Evolutionary conservation across 2,113 vertebrate genomes (phyloP).

Genomic region (Empidonax traillii): DNA sequence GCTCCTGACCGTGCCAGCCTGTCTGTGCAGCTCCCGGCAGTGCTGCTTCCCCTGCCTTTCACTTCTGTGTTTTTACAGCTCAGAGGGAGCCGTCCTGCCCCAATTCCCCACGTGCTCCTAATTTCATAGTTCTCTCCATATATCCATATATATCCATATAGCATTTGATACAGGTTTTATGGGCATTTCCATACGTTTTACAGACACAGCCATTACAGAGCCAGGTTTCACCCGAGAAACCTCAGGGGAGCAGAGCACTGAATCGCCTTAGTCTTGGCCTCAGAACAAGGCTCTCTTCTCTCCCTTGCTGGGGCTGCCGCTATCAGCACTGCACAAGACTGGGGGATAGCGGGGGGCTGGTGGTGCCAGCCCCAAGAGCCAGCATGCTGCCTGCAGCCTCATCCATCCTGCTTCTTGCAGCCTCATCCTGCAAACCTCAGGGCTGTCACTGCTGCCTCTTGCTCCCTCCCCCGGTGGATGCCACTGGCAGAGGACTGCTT

Average conservation of each 20-base stretch:
- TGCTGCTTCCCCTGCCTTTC: constrained; percentile 43
- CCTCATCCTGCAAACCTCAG: background rate
- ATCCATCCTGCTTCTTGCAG: background rate
- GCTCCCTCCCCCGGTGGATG: background rate
- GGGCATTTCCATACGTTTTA: constrained; percentile 83
- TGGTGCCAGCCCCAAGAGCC: background rate
- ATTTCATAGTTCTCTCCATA: constrained; percentile 79
- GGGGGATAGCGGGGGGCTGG: constrained; percentile 41
- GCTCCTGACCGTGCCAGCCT: background rate
- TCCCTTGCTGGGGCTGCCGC: constrained; percentile 51
- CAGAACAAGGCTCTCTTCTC: constrained; percentile 84
- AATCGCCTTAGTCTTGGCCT: constrained; percentile 77
- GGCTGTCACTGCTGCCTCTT: background rate
- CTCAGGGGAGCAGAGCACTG: constrained; percentile 73
- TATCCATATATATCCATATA: constrained; percentile 77
- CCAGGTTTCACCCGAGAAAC: constrained; percentile 78
- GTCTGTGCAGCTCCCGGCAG: background rate
- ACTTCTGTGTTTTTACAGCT: constrained; percentile 47
- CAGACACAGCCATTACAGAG: constrained; percentile 81
- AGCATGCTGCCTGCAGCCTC: background rate
- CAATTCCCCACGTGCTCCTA: constrained; percentile 71
- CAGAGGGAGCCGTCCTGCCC: constrained; percentile 48
- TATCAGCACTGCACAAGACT: constrained; percentile 65
- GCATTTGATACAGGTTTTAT: constrained; percentile 82
- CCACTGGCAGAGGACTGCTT: background rate